Percentiles rank a stretch among this genome's conserved stretches.
phyloP scores from a whole-genome alignment of 2,888 invertebrate species.

The Junonia oenone region DNA sequence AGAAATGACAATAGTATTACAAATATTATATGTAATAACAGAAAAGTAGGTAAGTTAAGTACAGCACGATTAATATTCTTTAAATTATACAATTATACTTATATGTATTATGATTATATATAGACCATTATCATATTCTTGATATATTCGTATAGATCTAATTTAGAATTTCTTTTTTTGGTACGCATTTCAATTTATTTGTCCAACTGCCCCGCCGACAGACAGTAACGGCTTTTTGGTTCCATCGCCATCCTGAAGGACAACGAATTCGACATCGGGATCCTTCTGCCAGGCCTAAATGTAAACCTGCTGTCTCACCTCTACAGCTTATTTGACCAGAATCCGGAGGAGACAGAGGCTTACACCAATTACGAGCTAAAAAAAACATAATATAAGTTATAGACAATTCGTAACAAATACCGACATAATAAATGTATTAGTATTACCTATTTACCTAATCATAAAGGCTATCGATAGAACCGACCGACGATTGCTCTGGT shows the following conservation, averaged over 20 bases:
- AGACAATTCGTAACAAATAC: neutral
- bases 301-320: constrained; percentile 38
- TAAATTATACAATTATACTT: too few species aligned
- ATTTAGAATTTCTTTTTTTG: constrained; percentile 25
- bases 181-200: constrained; percentile 44
- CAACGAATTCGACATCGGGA: constrained; percentile 59
- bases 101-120: too few species aligned
- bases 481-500: too few species aligned
- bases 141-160: too few species aligned
- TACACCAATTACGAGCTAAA: constrained; percentile 55
- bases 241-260: constrained; percentile 48
- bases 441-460: too few species aligned
- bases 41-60: too few species aligned
- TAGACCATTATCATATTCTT: too few species aligned
- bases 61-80: too few species aligned
- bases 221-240: constrained; percentile 40
- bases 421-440: too few species aligned
- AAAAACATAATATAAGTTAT: constrained; percentile 14
- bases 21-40: too few species aligned
- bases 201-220: constrained; percentile 63
- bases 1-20: too few species aligned
- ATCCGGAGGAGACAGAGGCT: constrained; percentile 46
- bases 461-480: too few species aligned
- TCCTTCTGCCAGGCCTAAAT: constrained; percentile 50
- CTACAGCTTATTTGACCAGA: constrained; percentile 59